Evolutionary conservation across 1,140 invertebrate species (phyloP).

Genomic region (Drosophila serrata): DNA sequence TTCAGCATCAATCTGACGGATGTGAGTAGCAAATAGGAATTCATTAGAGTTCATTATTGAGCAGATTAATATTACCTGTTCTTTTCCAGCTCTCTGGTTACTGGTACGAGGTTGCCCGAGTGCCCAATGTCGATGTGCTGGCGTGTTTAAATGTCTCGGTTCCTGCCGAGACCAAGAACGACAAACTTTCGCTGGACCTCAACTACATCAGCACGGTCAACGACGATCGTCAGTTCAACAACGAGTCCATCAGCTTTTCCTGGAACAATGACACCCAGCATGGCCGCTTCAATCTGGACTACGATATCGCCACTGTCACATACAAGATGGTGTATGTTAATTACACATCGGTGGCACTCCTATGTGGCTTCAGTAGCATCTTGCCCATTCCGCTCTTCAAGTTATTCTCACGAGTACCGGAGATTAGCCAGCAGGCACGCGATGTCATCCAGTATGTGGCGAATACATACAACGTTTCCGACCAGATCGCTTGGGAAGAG

Average conservation of each 20-base stretch:
- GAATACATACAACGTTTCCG: not conserved
- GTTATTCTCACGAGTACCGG: conserved; percentile 38
- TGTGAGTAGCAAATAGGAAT: conserved; percentile 20
- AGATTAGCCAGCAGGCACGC: not conserved
- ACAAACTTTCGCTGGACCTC: conserved; percentile 25
- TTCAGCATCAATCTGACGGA: conserved; percentile 11
- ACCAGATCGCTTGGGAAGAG: conserved; percentile 45
- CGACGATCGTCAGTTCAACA: not conserved
- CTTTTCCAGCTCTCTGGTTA: conserved; percentile 34
- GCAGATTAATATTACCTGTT: not conserved
- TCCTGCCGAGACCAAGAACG: not conserved
- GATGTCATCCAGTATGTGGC: not conserved
- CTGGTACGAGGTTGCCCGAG: conserved; percentile 54
- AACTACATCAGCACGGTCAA: conserved; percentile 37
- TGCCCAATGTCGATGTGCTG: conserved; percentile 33
- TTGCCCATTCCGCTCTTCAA: conserved; percentile 59
- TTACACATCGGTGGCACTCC: conserved; percentile 11
- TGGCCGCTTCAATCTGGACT: conserved; percentile 41
- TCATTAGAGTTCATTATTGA: not conserved
- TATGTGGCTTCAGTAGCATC: conserved; percentile 49
- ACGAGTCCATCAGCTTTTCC: conserved; percentile 38
- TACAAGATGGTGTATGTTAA: conserved; percentile 53
- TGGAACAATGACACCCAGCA: conserved; percentile 33
- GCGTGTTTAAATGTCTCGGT: conserved; percentile 51
- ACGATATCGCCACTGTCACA: conserved; percentile 27